Percentiles rank a stretch among this genome's conserved stretches.
phyloP scores from a whole-genome alignment of 2,888 invertebrate species.

The Acronicta aceris region DNA sequence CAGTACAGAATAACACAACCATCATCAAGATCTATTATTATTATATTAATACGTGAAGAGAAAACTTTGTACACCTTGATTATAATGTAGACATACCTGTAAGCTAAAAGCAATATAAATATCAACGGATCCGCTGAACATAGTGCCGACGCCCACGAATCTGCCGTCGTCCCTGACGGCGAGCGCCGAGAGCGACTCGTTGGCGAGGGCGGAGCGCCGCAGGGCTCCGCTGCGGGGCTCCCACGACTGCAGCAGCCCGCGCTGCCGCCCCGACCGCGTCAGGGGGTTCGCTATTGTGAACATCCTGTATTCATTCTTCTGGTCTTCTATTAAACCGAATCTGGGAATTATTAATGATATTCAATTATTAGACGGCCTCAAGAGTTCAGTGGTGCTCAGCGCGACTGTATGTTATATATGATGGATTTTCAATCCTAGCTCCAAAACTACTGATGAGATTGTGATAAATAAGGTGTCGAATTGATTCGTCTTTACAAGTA shows the following conservation, averaged over 20 bases:
- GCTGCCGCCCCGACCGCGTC: slow-evolving; percentile 91
- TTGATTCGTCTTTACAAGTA: too few species aligned
- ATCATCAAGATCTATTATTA: too few species aligned
- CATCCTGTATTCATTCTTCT: slow-evolving; percentile 90
- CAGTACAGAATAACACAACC: too few species aligned
- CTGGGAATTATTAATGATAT: slow-evolving; percentile 67
- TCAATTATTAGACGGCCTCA: too few species aligned
- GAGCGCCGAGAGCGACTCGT: slow-evolving; percentile 94
- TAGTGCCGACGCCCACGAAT: slow-evolving; percentile 97
- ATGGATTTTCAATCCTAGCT: too few species aligned
- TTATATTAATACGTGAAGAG: too few species aligned
- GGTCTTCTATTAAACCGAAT: slow-evolving; percentile 92
- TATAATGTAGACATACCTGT: slow-evolving; percentile 92
- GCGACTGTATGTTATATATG: too few species aligned
- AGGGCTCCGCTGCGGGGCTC: slow-evolving; percentile 87
- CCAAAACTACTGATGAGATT: too few species aligned
- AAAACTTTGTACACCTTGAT: too few species aligned
- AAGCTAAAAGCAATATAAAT: slow-evolving; percentile 97
- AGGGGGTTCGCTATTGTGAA: slow-evolving; percentile 95
- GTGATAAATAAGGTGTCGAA: too few species aligned
- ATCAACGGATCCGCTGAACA: slow-evolving; percentile 97
- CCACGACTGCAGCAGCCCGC: slow-evolving; percentile 95
- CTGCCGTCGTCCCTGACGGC: slow-evolving; percentile 97
- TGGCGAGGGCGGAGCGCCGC: slow-evolving; percentile 89
- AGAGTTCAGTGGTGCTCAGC: too few species aligned